Evolutionary conservation across 1,140 invertebrate species (phyloP).

Genomic region (Phocides pigmalion): DNA sequence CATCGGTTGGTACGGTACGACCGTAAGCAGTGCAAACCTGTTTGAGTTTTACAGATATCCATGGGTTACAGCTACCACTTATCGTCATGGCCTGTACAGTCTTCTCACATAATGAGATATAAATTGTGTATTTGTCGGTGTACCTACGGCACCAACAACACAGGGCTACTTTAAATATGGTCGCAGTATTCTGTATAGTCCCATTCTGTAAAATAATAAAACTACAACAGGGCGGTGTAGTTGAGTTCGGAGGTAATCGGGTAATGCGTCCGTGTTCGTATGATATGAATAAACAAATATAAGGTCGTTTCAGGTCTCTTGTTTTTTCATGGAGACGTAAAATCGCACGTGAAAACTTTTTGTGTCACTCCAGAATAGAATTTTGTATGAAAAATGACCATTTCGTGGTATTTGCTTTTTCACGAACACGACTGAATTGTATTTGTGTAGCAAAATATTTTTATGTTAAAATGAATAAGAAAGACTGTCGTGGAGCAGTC

Average conservation of each 20-base stretch:
- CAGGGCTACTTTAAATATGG: no score
- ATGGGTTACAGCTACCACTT: no score
- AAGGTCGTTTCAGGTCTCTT: slow-evolving; percentile 20
- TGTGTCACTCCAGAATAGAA: slow-evolving; percentile 16
- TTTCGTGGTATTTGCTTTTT: slow-evolving; percentile 16
- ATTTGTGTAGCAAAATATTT: slow-evolving; percentile 17
- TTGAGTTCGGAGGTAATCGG: slow-evolving; percentile 46
- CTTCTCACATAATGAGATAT: no score
- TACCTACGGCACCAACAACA: no score
- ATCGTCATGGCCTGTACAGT: no score
- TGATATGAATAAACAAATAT: slow-evolving; percentile 57
- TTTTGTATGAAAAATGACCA: slow-evolving; percentile 31
- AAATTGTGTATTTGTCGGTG: no score
- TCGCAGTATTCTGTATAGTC: no score
- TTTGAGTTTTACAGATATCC: no score
- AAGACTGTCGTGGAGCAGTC: neutral
- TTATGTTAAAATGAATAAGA: slow-evolving; percentile 4
- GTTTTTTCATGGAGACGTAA: slow-evolving; percentile 33
- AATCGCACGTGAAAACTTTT: slow-evolving; percentile 23
- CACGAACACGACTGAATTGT: slow-evolving; percentile 1
- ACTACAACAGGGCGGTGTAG: neutral
- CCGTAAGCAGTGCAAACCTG: no score
- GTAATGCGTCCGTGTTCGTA: slow-evolving; percentile 55
- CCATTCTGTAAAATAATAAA: neutral
- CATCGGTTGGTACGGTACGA: no score